phyloP scores from a whole-genome alignment of 2,888 invertebrate genomes.

The Hirtodrosophila trivittata region DNA sequence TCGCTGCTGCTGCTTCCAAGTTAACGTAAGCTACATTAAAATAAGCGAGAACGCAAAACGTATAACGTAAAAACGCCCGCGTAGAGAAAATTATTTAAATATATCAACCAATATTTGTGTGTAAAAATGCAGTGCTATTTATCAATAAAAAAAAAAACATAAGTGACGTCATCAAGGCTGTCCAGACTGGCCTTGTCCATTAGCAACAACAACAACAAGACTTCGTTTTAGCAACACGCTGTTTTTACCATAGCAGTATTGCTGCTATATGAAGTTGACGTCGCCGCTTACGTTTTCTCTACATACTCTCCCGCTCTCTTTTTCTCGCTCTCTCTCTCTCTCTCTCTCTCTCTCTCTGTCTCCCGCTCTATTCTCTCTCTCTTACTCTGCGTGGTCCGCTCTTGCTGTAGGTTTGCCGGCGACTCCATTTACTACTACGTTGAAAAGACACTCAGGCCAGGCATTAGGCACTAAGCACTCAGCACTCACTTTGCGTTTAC shows the following conservation, averaged over 20 bases:
- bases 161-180: constrained; percentile 23
- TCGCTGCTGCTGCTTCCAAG: constrained; percentile 45
- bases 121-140: constrained; percentile 1
- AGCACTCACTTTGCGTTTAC: constrained; percentile 69
- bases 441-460: constrained; percentile 47
- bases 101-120: constrained; percentile 6
- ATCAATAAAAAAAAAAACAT: constrained; percentile 6
- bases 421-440: constrained; percentile 64
- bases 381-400: no score
- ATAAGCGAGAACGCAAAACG: constrained; percentile 40
- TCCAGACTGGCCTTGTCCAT: constrained; percentile 14
- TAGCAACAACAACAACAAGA: constrained; percentile 9
- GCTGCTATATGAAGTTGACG: constrained; percentile 16
- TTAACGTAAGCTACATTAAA: constrained; percentile 37
- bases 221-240: constrained; percentile 22
- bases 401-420: constrained; percentile 55
- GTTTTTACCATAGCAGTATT: constrained; percentile 11
- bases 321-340: constrained; percentile 18
- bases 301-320: constrained; percentile 14
- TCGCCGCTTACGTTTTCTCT: constrained; percentile 54
- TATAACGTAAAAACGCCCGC: constrained; percentile 43
- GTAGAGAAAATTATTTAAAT: constrained; percentile 27
- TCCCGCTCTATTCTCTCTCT: constrained; percentile 10
- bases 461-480: constrained; percentile 32
- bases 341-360: constrained; percentile 39